These are phyloP conservation scores for Oligia fasciuncula DNA, from an alignment of 2,888 invertebrate genomes.

Conservation along the genomic window DNA sequence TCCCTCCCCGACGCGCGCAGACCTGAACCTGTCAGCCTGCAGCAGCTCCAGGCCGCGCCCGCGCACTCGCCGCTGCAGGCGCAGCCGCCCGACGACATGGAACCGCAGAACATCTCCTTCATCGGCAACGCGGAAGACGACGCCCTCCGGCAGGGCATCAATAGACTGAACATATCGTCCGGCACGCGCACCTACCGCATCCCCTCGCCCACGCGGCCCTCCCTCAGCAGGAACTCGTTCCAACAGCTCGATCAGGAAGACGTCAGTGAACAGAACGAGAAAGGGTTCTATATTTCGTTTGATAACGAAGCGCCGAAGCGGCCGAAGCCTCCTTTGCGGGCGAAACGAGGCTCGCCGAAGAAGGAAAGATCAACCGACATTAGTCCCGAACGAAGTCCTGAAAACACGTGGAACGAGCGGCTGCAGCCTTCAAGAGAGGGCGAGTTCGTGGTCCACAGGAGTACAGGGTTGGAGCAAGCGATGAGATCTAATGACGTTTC, in stretches of 20 bases:
- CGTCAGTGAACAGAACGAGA: constrained; percentile 90
- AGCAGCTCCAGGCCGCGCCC: constrained; percentile 85
- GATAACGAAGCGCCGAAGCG: constrained; percentile 96
- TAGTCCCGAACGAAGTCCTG: constrained; percentile 81
- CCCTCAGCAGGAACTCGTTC: constrained; percentile 93
- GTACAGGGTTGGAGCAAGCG: constrained; percentile 64
- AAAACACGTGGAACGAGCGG: constrained; percentile 76
- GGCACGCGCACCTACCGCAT: constrained; percentile 97
- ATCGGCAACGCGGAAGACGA: constrained; percentile 93
- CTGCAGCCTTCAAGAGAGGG: constrained; percentile 71
- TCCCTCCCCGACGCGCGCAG: constrained; percentile 82
- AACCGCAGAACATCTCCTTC: constrained; percentile 97
- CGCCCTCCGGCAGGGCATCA: constrained; percentile 91
- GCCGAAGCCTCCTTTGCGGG: constrained; percentile 96
- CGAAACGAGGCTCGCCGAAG: constrained; percentile 93
- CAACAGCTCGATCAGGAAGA: constrained; percentile 87
- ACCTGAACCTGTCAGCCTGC: constrained; percentile 86
- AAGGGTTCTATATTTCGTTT: constrained; percentile 98
- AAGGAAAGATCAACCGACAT: constrained; percentile 90
- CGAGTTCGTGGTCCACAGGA: constrained; percentile 73
- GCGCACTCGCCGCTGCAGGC: constrained; percentile 74
- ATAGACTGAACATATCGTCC: constrained; percentile 95
- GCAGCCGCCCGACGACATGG: constrained; percentile 95
- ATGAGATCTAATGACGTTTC: constrained; percentile 71
- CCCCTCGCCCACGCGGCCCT: constrained; percentile 95